Conservation (phyloP, 23 tunicate genomes). For the Trididemnum clinides region DNA sequence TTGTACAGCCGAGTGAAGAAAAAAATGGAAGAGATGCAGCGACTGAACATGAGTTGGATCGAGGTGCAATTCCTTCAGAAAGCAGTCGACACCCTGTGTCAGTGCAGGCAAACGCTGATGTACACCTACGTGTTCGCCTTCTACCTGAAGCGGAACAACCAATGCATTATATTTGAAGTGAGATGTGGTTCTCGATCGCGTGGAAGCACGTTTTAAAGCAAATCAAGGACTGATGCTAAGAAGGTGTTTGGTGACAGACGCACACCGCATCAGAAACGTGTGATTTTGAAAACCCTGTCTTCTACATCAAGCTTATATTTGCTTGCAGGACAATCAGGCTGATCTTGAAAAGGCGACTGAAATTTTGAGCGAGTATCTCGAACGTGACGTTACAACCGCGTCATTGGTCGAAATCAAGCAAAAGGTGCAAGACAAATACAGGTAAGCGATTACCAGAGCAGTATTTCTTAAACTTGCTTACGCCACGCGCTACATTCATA, state of each 20-base stretch:
- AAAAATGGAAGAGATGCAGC: conserved; percentile 94
- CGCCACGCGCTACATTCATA: too few relatives aligned
- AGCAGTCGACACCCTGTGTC: conserved; percentile 87
- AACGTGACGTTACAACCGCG: conserved; percentile 90
- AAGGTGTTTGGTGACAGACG: too few relatives aligned
- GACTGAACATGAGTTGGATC: conserved; percentile 88
- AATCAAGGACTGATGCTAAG: too few relatives aligned
- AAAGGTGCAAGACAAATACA: conserved; percentile 91
- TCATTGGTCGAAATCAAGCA: conserved; percentile 84
- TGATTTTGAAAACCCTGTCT: too few relatives aligned
- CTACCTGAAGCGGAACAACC: conserved; percentile 81
- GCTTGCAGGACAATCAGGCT: conserved; percentile 78
- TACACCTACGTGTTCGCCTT: conserved; percentile 99
- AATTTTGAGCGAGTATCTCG: conserved; percentile 81
- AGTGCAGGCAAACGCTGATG: conserved; percentile 94
- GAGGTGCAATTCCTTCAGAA: conserved; percentile 88
- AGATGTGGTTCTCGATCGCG: too few relatives aligned
- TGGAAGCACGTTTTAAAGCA: too few relatives aligned
- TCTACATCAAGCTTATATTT: too few relatives aligned
- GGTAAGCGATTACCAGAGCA: conserved; percentile 12
- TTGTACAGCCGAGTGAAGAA: conserved; percentile 71
- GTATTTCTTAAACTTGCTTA: too few relatives aligned
- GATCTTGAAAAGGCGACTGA: conserved; percentile 94
- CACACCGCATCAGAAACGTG: too few relatives aligned
- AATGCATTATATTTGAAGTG: conserved; percentile 87